Conservation (phyloP, 1,140 invertebrate species). For the Lineus longissimus region DNA sequence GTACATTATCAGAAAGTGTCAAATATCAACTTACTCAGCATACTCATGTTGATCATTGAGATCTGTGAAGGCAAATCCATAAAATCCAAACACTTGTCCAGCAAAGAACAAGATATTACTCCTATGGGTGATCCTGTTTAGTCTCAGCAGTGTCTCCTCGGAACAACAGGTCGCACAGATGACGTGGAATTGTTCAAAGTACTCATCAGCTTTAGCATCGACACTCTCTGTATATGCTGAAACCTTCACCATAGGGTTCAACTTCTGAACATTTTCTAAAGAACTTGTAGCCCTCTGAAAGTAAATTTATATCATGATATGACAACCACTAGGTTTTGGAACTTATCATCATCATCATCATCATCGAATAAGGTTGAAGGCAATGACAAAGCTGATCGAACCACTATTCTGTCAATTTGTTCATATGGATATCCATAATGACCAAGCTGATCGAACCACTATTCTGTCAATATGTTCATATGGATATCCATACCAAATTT, state of each 20-base stretch:
- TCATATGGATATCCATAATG: too few species aligned
- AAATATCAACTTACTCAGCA: slow-evolving; percentile 68
- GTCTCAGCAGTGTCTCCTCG: slow-evolving; percentile 66
- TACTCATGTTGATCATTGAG: slow-evolving; percentile 75
- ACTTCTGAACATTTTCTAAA: slow-evolving; percentile 67
- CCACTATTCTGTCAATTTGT: not conserved
- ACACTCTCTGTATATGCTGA: slow-evolving; percentile 64
- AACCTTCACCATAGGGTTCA: slow-evolving; percentile 92
- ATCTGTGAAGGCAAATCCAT: slow-evolving; percentile 89
- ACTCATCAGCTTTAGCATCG: slow-evolving; percentile 63
- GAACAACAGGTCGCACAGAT: slow-evolving; percentile 75
- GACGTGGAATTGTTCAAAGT: slow-evolving; percentile 78
- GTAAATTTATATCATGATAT: too few species aligned
- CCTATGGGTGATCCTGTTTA: slow-evolving; percentile 77
- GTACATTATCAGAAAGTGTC: too few species aligned
- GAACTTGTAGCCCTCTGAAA: slow-evolving; percentile 80
- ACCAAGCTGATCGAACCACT: too few species aligned
- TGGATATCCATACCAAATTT: too few species aligned
- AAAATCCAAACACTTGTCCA: slow-evolving; percentile 89
- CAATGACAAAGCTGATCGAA: not conserved
- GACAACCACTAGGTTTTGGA: slow-evolving; percentile 2
- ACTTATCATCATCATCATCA: not conserved
- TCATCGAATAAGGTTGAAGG: not conserved
- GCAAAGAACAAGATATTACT: slow-evolving; percentile 80
- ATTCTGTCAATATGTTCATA: too few species aligned